Evolutionary conservation across 2,888 invertebrate species (phyloP).

Genomic region (Mythimna ferrago): DNA sequence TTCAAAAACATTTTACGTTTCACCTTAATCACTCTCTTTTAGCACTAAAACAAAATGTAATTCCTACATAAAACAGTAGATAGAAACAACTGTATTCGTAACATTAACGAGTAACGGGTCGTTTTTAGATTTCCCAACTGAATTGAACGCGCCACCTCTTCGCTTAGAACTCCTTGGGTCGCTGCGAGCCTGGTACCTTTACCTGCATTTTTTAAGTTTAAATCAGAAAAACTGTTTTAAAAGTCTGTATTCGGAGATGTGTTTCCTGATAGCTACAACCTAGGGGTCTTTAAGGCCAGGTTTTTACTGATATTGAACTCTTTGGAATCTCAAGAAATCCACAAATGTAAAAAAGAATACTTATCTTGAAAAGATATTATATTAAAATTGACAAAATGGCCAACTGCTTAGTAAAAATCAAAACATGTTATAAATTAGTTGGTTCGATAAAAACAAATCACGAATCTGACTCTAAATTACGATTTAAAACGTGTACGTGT

Average conservation of each 20-base stretch:
- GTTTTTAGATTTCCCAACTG: constrained; percentile 55
- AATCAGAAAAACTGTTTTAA: not conserved
- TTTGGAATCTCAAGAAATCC: no score
- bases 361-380: no score
- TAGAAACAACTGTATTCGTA: constrained; percentile 35
- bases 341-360: no score
- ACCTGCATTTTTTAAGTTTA: constrained; percentile 34
- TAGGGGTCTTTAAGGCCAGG: no score
- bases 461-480: no score
- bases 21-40: not conserved
- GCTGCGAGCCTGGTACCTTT: constrained; percentile 38
- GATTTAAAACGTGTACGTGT: no score
- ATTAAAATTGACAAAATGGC: no score
- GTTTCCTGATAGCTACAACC: no score
- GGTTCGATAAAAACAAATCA: no score
- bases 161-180: constrained; percentile 26
- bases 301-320: no score
- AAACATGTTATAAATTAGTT: no score
- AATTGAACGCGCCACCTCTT: constrained; percentile 29
- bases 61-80: constrained; percentile 40
- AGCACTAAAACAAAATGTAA: constrained; percentile 33
- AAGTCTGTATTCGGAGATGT: not conserved
- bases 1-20: constrained; percentile 1
- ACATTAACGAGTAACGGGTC: constrained; percentile 55
- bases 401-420: no score